phyloP scores from a whole-genome alignment of 2,888 invertebrate species.

The Micoletzkya japonica region DNA sequence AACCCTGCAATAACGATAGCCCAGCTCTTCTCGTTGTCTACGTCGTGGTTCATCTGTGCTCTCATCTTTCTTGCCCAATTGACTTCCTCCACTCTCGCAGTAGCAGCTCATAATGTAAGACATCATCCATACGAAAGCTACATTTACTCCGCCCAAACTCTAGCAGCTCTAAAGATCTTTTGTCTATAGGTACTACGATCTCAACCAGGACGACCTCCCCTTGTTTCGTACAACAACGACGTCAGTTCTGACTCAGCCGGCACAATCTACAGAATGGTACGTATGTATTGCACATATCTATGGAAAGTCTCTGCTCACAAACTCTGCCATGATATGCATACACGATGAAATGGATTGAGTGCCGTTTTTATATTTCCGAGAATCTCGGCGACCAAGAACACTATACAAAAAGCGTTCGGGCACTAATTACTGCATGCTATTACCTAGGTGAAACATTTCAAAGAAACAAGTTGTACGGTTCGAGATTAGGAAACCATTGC shows the following conservation, averaged over 20 bases:
- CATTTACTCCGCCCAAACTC: background rate
- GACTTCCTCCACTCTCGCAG: conserved; percentile 1
- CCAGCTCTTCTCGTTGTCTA: conserved; percentile 27
- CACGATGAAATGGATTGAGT: no score
- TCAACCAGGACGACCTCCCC: background rate
- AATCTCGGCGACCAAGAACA: no score
- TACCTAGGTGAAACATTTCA: no score
- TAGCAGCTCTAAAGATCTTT: background rate
- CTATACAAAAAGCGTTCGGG: no score
- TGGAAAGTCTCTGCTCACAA: no score
- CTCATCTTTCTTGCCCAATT: conserved; percentile 23
- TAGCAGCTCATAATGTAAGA: conserved; percentile 19
- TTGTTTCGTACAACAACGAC: conserved; percentile 11
- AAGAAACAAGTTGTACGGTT: no score
- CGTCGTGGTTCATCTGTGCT: conserved; percentile 27
- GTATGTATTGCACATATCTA: no score
- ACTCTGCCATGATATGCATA: no score
- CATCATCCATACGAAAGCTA: background rate
- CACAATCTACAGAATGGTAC: conserved; percentile 19
- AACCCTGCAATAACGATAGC: conserved; percentile 20
- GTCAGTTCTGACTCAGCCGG: background rate
- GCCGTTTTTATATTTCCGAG: no score
- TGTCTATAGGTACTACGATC: background rate
- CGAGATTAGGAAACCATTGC: no score
- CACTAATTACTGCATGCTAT: no score